These are phyloP conservation scores for Phenganax stokvisi DNA, from an alignment of 92 coral and sea anemone species.

Conservation along the genomic window DNA sequence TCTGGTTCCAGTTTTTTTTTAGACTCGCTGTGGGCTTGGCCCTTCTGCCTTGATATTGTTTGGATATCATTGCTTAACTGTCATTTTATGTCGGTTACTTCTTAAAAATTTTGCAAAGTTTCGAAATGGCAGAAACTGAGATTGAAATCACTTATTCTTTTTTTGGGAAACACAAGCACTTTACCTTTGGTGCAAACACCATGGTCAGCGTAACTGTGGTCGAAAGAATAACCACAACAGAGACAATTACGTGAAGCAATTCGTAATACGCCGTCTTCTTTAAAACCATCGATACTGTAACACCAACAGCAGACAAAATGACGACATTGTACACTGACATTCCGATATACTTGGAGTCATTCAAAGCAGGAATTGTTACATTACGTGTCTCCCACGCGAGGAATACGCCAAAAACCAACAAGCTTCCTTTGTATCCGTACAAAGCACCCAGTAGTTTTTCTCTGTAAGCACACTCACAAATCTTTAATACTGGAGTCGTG, in stretches of 20 bases:
- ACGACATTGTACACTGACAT: slow-evolving; percentile 86
- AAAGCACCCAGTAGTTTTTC: slow-evolving; percentile 66
- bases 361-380: slow-evolving; percentile 75
- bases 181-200: slow-evolving; percentile 87
- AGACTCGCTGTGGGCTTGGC: too few relatives aligned
- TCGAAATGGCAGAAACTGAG: too few relatives aligned
- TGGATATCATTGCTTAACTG: too few relatives aligned
- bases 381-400: slow-evolving; percentile 88
- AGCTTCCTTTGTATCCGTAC: slow-evolving; percentile 67
- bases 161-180: background rate
- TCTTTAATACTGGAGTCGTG: slow-evolving; percentile 57
- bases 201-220: slow-evolving; percentile 80
- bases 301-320: slow-evolving; percentile 81
- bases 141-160: too few relatives aligned
- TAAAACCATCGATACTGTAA: slow-evolving; percentile 72
- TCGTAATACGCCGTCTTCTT: slow-evolving; percentile 73
- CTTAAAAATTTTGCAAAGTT: too few relatives aligned
- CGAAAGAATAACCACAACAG: slow-evolving; percentile 71
- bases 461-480: slow-evolving; percentile 58
- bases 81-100: too few relatives aligned
- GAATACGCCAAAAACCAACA: slow-evolving; percentile 68
- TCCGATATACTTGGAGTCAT: slow-evolving; percentile 82
- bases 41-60: too few relatives aligned
- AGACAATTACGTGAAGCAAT: slow-evolving; percentile 78
- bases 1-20: too few relatives aligned